phyloP scores from a whole-genome alignment of 2,113 vertebrate genomes.

The Andinoacara biseriatus region DNA sequence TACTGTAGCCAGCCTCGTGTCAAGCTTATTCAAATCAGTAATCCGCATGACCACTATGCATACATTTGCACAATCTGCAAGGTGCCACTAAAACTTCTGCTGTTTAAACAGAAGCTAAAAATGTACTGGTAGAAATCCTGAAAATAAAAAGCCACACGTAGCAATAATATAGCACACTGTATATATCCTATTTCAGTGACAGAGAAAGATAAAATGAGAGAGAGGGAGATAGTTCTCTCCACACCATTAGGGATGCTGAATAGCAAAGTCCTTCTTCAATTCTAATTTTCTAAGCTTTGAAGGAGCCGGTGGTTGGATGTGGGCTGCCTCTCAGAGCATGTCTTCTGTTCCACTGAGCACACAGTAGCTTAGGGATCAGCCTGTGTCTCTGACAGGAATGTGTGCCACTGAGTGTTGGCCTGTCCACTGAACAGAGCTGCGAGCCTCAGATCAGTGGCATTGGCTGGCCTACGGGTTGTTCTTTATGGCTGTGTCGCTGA shows the following conservation, averaged over 20 bases:
- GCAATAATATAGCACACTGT: not conserved
- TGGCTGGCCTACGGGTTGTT: conserved; percentile 67
- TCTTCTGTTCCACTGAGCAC: conserved; percentile 68
- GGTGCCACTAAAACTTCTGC: not conserved
- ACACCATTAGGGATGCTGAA: conserved; percentile 66
- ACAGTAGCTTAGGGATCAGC: conserved; percentile 68
- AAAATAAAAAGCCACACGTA: not conserved
- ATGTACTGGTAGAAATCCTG: not conserved
- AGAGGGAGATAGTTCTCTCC: conserved; percentile 28
- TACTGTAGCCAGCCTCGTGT: conserved; percentile 1
- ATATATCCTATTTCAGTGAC: conserved; percentile 3
- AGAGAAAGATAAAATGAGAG: conserved; percentile 19
- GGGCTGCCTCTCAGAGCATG: conserved; percentile 59
- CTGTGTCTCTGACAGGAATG: conserved; percentile 70
- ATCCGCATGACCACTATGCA: not conserved
- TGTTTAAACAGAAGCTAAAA: conserved; percentile 4
- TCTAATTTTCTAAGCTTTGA: conserved; percentile 65
- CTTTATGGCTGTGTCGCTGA: conserved; percentile 72
- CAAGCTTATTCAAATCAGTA: conserved; percentile 29
- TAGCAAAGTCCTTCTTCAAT: conserved; percentile 56
- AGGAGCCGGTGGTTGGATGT: conserved; percentile 60
- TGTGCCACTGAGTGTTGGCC: conserved; percentile 68
- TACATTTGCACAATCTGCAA: conserved; percentile 2
- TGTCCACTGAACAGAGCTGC: conserved; percentile 71
- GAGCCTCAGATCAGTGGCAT: conserved; percentile 72